phyloP scores from a whole-genome alignment of 2,888 invertebrate species.

The Parnassius smintheus region DNA sequence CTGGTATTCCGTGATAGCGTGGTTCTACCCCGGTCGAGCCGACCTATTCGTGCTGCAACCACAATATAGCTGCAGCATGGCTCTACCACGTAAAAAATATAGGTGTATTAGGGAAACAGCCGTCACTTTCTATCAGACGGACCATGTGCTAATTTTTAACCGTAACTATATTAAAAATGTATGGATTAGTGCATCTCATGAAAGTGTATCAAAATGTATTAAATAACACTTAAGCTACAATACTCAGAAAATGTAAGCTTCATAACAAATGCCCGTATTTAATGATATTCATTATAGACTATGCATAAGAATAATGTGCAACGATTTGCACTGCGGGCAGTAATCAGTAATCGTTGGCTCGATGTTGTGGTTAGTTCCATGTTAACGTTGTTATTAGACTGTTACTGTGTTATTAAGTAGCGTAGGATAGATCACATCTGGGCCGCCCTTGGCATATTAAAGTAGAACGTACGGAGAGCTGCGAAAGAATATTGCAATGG shows the following conservation, averaged over 20 bases:
- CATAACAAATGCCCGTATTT: conserved; percentile 3
- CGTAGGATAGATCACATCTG: conserved; percentile 26
- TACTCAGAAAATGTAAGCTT: conserved; percentile 2
- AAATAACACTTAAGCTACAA: conserved; percentile 1
- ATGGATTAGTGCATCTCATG: too few species aligned
- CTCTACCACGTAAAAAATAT: too few species aligned
- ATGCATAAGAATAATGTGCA: conserved; percentile 10
- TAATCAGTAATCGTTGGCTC: conserved; percentile 21
- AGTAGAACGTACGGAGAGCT: conserved; percentile 9
- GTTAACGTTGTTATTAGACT: conserved; percentile 14
- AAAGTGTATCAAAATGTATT: too few species aligned
- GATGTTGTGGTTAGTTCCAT: conserved; percentile 16
- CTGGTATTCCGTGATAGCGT: too few species aligned
- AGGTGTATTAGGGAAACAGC: too few species aligned
- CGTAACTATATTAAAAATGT: too few species aligned
- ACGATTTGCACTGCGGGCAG: conserved; percentile 16
- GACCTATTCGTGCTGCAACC: too few species aligned
- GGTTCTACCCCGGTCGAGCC: too few species aligned
- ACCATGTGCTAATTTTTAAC: too few species aligned
- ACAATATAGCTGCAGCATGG: too few species aligned
- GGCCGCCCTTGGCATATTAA: conserved; percentile 24
- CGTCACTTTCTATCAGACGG: too few species aligned
- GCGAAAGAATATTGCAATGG: conserved; percentile 17
- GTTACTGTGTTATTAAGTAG: conserved; percentile 22
- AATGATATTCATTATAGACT: conserved; percentile 17